Evolutionary conservation across 2,888 invertebrate genomes (phyloP).

Genomic region (Anarsia innoxiella): DNA sequence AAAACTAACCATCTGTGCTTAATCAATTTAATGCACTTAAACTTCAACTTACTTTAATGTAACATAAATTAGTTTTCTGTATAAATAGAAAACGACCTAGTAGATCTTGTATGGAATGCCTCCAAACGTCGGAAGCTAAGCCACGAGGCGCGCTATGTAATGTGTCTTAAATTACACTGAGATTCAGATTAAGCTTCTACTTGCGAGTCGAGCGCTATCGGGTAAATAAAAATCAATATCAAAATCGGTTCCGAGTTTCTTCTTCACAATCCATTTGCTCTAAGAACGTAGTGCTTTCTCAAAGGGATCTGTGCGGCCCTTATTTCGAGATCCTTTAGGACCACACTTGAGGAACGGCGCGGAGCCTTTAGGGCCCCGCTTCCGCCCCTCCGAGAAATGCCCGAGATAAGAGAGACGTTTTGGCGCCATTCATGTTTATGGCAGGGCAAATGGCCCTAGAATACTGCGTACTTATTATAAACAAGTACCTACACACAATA

Average conservation of each 20-base stretch:
- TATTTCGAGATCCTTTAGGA: slow-evolving; percentile 70
- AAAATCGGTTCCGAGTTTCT: slow-evolving; percentile 60
- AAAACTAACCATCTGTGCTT: too few relatives aligned
- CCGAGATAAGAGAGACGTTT: slow-evolving; percentile 75
- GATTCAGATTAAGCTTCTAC: slow-evolving; percentile 36
- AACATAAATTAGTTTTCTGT: too few relatives aligned
- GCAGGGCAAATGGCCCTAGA: slow-evolving; percentile 69
- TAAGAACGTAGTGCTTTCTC: slow-evolving; percentile 63
- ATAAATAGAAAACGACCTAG: too few relatives aligned
- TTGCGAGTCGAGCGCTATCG: slow-evolving; percentile 33
- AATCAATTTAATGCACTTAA: too few relatives aligned
- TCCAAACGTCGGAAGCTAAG: slow-evolving; percentile 12
- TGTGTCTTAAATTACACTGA: slow-evolving; percentile 29
- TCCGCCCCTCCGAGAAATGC: slow-evolving; percentile 69
- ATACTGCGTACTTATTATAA: slow-evolving; percentile 71
- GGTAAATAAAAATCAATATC: slow-evolving; percentile 71
- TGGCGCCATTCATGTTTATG: slow-evolving; percentile 74
- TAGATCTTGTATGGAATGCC: too few relatives aligned
- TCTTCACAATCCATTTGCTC: slow-evolving; percentile 71
- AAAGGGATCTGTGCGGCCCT: slow-evolving; percentile 61
- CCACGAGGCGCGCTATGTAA: slow-evolving; percentile 19
- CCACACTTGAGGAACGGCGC: slow-evolving; percentile 65
- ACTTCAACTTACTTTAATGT: too few relatives aligned
- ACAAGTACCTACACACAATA: slow-evolving; percentile 52
- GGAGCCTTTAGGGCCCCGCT: slow-evolving; percentile 59